These are phyloP conservation scores for Eleginops maclovinus DNA, from an alignment of 2,113 vertebrate genomes.

Conservation along the genomic window DNA sequence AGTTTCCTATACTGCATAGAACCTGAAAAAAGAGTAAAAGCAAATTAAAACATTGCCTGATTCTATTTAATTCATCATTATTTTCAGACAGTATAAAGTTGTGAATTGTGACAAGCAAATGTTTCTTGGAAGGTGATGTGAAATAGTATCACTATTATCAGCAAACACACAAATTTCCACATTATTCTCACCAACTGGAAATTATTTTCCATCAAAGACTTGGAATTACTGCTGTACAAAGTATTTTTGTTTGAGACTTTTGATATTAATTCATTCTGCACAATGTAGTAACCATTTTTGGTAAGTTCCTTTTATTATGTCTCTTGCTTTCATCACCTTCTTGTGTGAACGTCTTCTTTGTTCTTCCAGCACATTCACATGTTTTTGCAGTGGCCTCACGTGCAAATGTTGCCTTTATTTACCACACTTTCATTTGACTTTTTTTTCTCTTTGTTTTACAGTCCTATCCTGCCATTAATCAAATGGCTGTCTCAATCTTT, in stretches of 20 bases:
- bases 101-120: not conserved
- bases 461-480: conserved; percentile 29
- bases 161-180: not conserved
- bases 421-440: not conserved
- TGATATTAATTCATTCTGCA: no score
- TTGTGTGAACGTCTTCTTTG: not conserved
- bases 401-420: not conserved
- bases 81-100: not conserved
- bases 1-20: not conserved
- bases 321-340: not conserved
- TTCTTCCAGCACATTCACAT: not conserved
- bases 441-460: not conserved
- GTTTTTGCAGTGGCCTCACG: conserved; percentile 2
- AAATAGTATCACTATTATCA: not conserved
- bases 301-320: not conserved
- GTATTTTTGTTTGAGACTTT: no score
- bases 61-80: not conserved
- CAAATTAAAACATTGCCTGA: not conserved
- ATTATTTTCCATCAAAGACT: not conserved
- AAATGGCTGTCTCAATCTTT: conserved; percentile 35
- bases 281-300: not conserved
- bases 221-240: not conserved
- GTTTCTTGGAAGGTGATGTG: not conserved
- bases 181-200: not conserved
- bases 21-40: not conserved